A percentile compares a stretch with the other conserved stretches of the same genome.
Conservation (phyloP, 2,888 invertebrate species). For the Habroteleia sp. region DNA sequence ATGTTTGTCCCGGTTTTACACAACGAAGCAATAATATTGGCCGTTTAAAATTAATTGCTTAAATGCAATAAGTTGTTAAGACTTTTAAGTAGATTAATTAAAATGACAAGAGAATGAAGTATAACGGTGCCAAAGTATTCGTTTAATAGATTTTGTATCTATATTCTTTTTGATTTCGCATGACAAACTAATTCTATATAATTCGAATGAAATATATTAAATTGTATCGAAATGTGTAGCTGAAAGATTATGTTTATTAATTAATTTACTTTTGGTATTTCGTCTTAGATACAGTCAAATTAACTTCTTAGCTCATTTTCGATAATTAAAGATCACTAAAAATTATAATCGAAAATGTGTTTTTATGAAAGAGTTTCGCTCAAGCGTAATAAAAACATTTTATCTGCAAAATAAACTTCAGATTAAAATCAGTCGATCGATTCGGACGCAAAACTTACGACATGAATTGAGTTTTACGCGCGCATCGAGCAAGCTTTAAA, state of each 20-base stretch:
- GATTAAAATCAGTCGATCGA: conserved; percentile 48
- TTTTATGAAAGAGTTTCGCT: conserved; percentile 28
- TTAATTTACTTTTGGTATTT: conserved; percentile 22
- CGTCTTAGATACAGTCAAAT: conserved; percentile 27
- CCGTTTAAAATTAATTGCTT: conserved; percentile 76
- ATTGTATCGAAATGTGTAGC: conserved; percentile 40
- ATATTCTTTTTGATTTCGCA: conserved; percentile 53
- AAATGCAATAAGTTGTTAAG: conserved; percentile 77
- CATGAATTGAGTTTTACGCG: conserved; percentile 41
- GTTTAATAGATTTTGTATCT: conserved; percentile 53
- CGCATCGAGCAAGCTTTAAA: conserved; percentile 23
- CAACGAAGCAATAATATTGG: too few species aligned
- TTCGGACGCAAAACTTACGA: conserved; percentile 29
- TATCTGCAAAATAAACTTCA: conserved; percentile 41
- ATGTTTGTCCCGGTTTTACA: too few species aligned
- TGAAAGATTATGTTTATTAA: conserved; percentile 57
- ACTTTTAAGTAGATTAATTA: conserved; percentile 77
- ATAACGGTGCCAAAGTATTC: conserved; percentile 65
- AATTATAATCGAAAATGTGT: conserved; percentile 19
- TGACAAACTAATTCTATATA: conserved; percentile 52
- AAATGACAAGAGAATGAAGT: conserved; percentile 72
- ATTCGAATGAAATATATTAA: conserved; percentile 50
- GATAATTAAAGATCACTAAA: conserved; percentile 3
- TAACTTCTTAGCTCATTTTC: conserved; percentile 25
- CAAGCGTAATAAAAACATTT: conserved; percentile 27